Conservation (phyloP, 2,113 vertebrate genomes). For the Pagrus major region DNA sequence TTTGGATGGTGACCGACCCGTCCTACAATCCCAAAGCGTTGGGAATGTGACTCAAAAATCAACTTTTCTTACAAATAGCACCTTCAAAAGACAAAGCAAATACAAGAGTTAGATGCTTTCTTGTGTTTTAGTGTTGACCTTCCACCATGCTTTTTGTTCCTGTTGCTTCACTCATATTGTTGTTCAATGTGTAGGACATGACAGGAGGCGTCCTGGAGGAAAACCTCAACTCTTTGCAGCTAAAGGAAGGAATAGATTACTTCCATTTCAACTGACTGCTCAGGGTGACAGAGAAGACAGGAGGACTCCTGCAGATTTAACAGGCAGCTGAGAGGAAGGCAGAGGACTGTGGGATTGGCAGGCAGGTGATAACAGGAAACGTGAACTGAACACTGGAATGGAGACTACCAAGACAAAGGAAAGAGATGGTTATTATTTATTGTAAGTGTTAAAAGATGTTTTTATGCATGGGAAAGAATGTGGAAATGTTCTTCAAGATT, state of each 20-base stretch:
- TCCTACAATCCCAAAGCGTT: too few relatives aligned
- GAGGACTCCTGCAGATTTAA: conserved; percentile 34
- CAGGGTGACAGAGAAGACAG: background rate
- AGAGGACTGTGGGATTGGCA: conserved; percentile 1
- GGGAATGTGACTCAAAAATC: too few relatives aligned
- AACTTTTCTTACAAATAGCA: too few relatives aligned
- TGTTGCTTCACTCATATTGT: background rate
- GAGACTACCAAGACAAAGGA: background rate
- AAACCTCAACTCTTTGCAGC: conserved; percentile 84
- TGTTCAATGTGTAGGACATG: conserved; percentile 88
- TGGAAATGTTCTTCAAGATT: conserved; percentile 4
- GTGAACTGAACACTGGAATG: background rate
- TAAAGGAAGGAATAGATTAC: conserved; percentile 86
- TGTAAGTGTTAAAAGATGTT: background rate
- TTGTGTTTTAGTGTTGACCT: too few relatives aligned
- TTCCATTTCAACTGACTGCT: conserved; percentile 81
- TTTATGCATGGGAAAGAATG: background rate
- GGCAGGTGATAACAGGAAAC: conserved; percentile 12
- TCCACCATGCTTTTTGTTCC: background rate
- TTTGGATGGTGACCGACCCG: too few relatives aligned
- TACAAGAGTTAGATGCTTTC: background rate
- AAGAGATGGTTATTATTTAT: background rate
- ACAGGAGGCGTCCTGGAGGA: conserved; percentile 91
- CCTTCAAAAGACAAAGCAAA: background rate
- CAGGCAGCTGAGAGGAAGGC: conserved; percentile 7